phyloP scores from a whole-genome alignment of 2,888 invertebrate genomes.

The Aleiodes testaceus region DNA sequence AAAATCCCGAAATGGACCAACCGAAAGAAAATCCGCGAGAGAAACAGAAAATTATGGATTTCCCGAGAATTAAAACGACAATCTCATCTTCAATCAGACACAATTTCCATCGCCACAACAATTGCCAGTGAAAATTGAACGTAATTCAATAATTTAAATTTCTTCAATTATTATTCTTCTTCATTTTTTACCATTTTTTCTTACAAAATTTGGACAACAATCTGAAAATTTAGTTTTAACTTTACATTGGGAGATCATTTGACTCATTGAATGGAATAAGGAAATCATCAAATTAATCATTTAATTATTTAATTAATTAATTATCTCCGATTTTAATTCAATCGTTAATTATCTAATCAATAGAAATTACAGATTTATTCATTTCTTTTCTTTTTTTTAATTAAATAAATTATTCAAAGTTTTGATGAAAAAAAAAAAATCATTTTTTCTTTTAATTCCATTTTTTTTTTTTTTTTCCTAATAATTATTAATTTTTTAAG shows the following conservation, averaged over 20 bases:
- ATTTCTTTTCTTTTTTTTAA: no score
- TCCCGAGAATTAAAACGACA: constrained; percentile 57
- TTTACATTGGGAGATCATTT: constrained; percentile 11
- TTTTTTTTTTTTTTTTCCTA: no score
- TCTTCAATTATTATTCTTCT: constrained; percentile 37
- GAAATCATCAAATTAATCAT: no score
- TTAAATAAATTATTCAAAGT: no score
- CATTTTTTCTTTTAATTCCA: no score
- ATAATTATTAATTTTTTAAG: neutral
- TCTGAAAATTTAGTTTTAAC: neutral
- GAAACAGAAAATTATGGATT: constrained; percentile 61
- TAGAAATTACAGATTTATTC: no score
- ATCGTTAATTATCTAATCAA: no score
- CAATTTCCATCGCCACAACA: constrained; percentile 53
- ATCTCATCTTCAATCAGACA: constrained; percentile 51
- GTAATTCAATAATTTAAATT: no score
- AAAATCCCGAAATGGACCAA: constrained; percentile 40
- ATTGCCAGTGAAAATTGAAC: constrained; percentile 32
- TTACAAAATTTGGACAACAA: constrained; percentile 33
- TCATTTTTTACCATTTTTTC: constrained; percentile 14
- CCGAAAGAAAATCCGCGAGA: constrained; percentile 52
- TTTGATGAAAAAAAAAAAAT: no score
- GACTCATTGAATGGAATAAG: constrained; percentile 29
- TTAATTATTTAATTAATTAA: constrained; percentile 26
- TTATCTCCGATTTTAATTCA: no score